Evolutionary conservation across 2,797 vertebrate species (phyloP).

Genomic region (Margarornis squamiger): DNA sequence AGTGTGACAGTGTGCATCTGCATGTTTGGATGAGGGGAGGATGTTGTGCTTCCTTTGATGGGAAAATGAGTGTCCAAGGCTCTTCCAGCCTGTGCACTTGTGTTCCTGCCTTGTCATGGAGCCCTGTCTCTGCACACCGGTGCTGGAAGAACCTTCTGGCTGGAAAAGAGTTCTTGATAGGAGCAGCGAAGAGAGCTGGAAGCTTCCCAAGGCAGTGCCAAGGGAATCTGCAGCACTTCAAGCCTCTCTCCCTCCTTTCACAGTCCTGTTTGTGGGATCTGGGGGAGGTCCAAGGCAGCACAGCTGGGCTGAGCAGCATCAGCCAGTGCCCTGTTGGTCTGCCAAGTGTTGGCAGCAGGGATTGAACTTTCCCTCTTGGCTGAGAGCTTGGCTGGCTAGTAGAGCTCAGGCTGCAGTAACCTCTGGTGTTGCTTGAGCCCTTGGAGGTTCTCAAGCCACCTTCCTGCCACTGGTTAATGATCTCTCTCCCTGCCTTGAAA

Average conservation of each 20-base stretch:
- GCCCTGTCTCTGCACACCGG: background rate
- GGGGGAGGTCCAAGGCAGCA: background rate
- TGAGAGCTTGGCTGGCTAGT: background rate
- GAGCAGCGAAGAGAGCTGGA: background rate
- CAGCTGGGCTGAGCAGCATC: background rate
- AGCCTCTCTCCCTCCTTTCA: background rate
- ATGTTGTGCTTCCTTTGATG: background rate
- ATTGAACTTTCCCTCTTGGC: background rate
- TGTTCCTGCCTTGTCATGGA: background rate
- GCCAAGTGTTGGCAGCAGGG: background rate
- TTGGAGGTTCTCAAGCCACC: background rate
- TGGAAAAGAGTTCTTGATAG: background rate
- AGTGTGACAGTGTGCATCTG: background rate
- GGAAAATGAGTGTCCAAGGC: background rate
- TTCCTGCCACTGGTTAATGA: background rate
- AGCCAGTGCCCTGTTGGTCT: background rate
- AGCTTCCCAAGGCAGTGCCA: background rate
- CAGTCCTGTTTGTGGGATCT: background rate
- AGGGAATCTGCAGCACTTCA: background rate
- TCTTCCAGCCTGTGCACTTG: accelerated
- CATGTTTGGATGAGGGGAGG: background rate
- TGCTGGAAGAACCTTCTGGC: background rate
- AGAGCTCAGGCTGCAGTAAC: background rate
- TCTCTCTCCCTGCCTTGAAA: background rate
- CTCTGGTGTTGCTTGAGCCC: background rate